These are phyloP conservation scores for Lypha dubia DNA, from an alignment of 2,888 invertebrate genomes.

Conservation along the genomic window DNA sequence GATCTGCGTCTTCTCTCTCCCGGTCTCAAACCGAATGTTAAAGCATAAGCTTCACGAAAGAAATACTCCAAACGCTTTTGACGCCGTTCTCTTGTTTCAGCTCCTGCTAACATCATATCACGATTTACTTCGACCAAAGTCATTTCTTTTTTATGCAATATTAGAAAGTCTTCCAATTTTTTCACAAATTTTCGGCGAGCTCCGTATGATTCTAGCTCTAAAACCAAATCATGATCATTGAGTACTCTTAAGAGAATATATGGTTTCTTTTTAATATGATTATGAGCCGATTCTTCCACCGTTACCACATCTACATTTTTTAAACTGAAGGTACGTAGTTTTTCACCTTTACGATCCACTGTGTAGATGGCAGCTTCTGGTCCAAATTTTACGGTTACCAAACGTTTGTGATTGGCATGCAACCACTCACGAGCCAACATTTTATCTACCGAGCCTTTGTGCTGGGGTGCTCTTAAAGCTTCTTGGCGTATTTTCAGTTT, in stretches of 20 bases:
- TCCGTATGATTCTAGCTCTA: constrained; percentile 93
- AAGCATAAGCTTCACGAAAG: constrained; percentile 97
- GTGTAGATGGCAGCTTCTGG: constrained; percentile 94
- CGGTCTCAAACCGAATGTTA: constrained; percentile 93
- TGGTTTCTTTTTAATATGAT: constrained; percentile 89
- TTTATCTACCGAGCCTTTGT: constrained; percentile 91
- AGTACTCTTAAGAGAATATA: constrained; percentile 92
- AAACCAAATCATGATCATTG: constrained; percentile 95
- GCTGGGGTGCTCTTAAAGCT: constrained; percentile 82
- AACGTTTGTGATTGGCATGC: constrained; percentile 94
- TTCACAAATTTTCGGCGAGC: constrained; percentile 93
- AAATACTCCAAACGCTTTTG: constrained; percentile 97
- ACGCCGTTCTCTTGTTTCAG: constrained; percentile 96
- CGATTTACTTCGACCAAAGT: constrained; percentile 88
- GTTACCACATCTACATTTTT: constrained; percentile 90
- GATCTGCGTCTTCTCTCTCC: constrained; percentile 91
- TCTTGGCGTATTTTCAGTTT: constrained; percentile 91
- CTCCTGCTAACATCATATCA: constrained; percentile 94
- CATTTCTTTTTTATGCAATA: constrained; percentile 92
- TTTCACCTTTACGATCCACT: constrained; percentile 95
- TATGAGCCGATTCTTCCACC: constrained; percentile 94
- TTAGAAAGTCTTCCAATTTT: constrained; percentile 93
- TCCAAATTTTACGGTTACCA: constrained; percentile 95
- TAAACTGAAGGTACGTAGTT: constrained; percentile 91
- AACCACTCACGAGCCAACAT: constrained; percentile 97